Evolutionary conservation across 1,140 invertebrate species (phyloP), one percentile per base, ranked within the genome.

Genomic region (Lethocerus indicus): DNA sequence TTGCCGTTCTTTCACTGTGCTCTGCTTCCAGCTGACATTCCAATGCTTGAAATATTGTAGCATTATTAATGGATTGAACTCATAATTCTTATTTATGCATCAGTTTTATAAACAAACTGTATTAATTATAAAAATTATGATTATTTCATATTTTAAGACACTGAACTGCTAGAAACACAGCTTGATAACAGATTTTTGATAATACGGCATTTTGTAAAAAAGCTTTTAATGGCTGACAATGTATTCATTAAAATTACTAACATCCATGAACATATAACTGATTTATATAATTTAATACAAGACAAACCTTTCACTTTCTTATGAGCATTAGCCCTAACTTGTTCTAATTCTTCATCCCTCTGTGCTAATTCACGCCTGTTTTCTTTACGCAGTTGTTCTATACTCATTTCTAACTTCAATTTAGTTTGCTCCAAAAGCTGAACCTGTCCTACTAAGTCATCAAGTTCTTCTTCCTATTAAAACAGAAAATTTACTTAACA

Each of bases 271-370:
- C n/a, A n/a, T n/a, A n/a, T n/a, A n/a, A n/a, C n/a, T n/a, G n/a
- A n/a, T n/a, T n/a, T n/a, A n/a, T n/a, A n/a, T n/a, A n/a, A n/a
- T n/a, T n/a, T n/a, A n/a, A n/a, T n/a, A n/a, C n/a, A n/a, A n/a
- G n/a, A n/a, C n/a, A n/a, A n/a, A 78, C 75, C 72, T 70, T 87
- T 87, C 13, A 94, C 81, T 70, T 92, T 94, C 63, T 94, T 95
- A 55, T 87, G 80, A 14, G 85, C 80, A 57, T 82, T 83, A 50
- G 80, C 81, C 7, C 89, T 72, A 3, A 87, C 77, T 57, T 95
- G 90, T 61, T 96, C 90, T 55, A 93, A 70, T 62, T 96, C 91
- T 55, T 93, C 88, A 56, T 95, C 91, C 16, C 87, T 73, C 53
- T 88, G 83, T 43, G 87, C 81, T 37, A 89, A 73, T 60, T 95